Evolutionary conservation across 2,113 vertebrate genomes (phyloP).

Genomic region (Entelurus aequoreus): DNA sequence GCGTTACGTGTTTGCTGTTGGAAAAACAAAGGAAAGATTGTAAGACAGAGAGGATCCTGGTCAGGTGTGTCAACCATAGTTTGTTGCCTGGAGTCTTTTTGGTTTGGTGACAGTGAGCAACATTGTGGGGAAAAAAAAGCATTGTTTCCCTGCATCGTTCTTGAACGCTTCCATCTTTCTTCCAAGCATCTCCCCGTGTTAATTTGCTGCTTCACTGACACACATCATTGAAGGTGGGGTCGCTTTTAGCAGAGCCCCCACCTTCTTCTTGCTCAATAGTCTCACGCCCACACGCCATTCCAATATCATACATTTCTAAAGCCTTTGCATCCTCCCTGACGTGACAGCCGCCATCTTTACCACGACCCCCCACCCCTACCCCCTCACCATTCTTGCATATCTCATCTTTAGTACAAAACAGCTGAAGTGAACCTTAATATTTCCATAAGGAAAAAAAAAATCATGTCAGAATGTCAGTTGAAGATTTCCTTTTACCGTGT

Average conservation of each 20-base stretch:
- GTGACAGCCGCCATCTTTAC: conserved; percentile 25
- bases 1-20: conserved; percentile 55
- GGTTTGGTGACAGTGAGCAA: too few species aligned
- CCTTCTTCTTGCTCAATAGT: conserved; percentile 47
- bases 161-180: conserved; percentile 41
- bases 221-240: conserved; percentile 69
- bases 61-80: not conserved
- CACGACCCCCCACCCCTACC: not conserved
- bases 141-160: conserved; percentile 20
- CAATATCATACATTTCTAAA: conserved; percentile 69
- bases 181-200: conserved; percentile 66
- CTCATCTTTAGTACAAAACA: conserved; percentile 39
- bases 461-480: conserved; percentile 36
- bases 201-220: conserved; percentile 83
- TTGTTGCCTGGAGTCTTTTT: too few species aligned
- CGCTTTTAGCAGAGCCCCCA: conserved; percentile 69
- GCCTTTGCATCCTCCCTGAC: conserved; percentile 44
- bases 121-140: conserved; percentile 31
- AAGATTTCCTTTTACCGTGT: too few species aligned
- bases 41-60: conserved; percentile 4
- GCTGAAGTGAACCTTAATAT: conserved; percentile 55
- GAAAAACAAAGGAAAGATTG: conserved; percentile 28
- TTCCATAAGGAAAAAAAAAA: conserved; percentile 44
- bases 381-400: conserved; percentile 28
- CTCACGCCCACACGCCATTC: conserved; percentile 59